Percentiles rank a stretch among this genome's conserved stretches.
Evolutionary conservation across 2,888 invertebrate genomes (phyloP).

Genomic region (Sarcophaga caerulescens): DNA sequence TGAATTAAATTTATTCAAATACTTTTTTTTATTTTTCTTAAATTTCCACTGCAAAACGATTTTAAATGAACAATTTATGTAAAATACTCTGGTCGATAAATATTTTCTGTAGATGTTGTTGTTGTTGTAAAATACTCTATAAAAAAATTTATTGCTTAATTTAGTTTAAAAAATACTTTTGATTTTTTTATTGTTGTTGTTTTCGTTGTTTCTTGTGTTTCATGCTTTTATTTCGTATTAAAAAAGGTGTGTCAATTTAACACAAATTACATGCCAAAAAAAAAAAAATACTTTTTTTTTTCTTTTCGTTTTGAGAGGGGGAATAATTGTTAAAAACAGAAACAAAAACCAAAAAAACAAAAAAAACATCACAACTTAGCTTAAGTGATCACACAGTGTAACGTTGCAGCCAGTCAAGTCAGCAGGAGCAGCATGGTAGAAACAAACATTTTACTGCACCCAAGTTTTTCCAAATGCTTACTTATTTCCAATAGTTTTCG

Average conservation of each 20-base stretch:
- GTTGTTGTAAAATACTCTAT: slow-evolving; percentile 37
- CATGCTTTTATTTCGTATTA: slow-evolving; percentile 46
- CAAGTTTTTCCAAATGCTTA: slow-evolving; percentile 58
- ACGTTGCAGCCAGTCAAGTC: not conserved
- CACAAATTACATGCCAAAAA: slow-evolving; percentile 68
- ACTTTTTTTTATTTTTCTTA: slow-evolving; percentile 7
- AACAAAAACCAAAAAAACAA: not conserved
- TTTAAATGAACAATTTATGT: slow-evolving; percentile 56
- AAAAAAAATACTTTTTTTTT: slow-evolving; percentile 28
- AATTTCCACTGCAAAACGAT: slow-evolving; percentile 35
- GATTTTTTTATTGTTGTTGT: slow-evolving; percentile 10
- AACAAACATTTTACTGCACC: slow-evolving; percentile 56
- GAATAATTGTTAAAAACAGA: slow-evolving; percentile 42
- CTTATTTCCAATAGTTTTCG: slow-evolving; percentile 37
- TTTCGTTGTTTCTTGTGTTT: slow-evolving; percentile 25
- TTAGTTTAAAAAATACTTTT: slow-evolving; percentile 59
- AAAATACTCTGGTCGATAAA: slow-evolving; percentile 29
- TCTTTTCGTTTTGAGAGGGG: not conserved
- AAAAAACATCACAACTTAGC: not conserved
- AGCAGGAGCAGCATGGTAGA: slow-evolving; percentile 22
- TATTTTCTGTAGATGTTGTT: not conserved
- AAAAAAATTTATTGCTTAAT: slow-evolving; percentile 66
- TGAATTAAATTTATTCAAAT: slow-evolving; percentile 15
- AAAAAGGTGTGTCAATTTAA: slow-evolving; percentile 68
- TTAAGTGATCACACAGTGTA: not conserved